A percentile compares a stretch with the other conserved stretches of the same genome.
Conservation (phyloP, 2,113 vertebrate genomes). For the Uria aalge region DNA sequence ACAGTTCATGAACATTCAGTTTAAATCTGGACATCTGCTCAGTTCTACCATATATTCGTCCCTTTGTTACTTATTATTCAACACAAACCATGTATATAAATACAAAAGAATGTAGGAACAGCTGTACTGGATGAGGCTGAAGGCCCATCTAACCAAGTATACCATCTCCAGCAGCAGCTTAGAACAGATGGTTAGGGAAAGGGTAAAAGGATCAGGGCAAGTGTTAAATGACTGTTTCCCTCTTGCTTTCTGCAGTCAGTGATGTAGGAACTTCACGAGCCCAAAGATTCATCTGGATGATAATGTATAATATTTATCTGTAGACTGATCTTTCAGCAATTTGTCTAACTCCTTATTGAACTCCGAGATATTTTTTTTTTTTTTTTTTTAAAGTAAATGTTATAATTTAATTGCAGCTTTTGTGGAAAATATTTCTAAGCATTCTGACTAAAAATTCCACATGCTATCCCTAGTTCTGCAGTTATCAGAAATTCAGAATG, state of each 20-base stretch:
- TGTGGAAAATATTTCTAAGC: not conserved
- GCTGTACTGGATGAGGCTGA: not conserved
- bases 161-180: not conserved
- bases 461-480: not conserved
- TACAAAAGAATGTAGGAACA: not conserved
- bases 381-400: not conserved
- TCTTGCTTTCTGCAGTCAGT: not conserved
- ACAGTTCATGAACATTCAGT: not conserved
- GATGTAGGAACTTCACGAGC: not conserved
- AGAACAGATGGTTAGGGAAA: not conserved
- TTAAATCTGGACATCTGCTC: not conserved
- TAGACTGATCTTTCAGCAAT: not conserved
- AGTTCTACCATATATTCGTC: not conserved
- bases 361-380: not conserved
- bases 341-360: not conserved
- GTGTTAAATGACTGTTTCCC: not conserved
- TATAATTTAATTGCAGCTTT: not conserved
- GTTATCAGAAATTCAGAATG: not conserved
- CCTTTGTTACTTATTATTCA: not conserved
- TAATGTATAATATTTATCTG: not conserved
- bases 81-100: not conserved
- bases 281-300: not conserved
- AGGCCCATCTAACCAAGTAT: not conserved
- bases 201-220: not conserved
- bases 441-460: not conserved